Percentiles rank a stretch among this genome's conserved stretches.
Evolutionary conservation across 1,140 invertebrate species (phyloP).

Genomic region (Tetramorium alpestre): DNA sequence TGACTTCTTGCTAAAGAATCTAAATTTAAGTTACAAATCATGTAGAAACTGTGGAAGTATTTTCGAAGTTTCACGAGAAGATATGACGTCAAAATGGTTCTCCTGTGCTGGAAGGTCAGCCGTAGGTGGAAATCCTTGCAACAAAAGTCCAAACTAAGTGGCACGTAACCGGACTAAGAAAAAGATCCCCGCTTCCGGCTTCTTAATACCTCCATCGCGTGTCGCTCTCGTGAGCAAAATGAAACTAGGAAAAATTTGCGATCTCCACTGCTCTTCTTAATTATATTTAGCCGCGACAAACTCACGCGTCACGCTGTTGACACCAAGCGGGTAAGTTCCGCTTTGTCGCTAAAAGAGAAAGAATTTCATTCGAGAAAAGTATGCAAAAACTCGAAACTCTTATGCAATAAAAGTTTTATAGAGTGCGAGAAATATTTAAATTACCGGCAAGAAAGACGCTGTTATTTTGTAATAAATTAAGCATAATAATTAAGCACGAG

Average conservation of each 20-base stretch:
- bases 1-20: not conserved
- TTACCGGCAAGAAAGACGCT: not conserved
- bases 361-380: not conserved
- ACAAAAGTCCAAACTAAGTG: conserved; percentile 41
- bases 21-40: not conserved
- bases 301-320: conserved; percentile 2
- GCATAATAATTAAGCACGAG: not conserved
- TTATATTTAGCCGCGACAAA: conserved; percentile 12
- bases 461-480: not conserved
- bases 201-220: conserved; percentile 25
- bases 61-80: not conserved
- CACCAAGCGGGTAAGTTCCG: not conserved
- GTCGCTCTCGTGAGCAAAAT: conserved; percentile 8
- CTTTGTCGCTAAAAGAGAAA: not conserved
- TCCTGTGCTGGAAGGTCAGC: conserved; percentile 19
- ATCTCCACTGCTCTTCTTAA: conserved; percentile 37
- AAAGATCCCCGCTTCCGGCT: conserved; percentile 2
- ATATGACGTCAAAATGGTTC: not conserved
- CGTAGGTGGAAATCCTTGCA: conserved; percentile 30
- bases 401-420: not conserved
- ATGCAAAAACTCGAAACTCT: not conserved
- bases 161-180: conserved; percentile 28
- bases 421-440: not conserved
- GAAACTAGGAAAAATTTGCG: conserved; percentile 38
- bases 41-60: not conserved